phyloP scores from a whole-genome alignment of 2,113 vertebrate species.

The Crotalus tigris region DNA sequence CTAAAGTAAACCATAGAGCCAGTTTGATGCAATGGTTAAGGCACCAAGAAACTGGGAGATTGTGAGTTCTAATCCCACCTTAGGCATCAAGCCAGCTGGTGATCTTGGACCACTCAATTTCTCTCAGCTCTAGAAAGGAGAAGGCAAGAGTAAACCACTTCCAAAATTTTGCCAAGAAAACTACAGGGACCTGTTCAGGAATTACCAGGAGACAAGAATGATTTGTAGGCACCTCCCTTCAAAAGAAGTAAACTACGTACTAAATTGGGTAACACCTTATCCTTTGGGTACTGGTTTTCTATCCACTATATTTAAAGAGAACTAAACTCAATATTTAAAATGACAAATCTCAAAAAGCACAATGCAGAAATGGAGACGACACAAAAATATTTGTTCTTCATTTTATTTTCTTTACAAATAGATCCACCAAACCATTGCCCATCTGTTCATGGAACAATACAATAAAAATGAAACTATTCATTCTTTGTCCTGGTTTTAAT shows the following conservation, averaged over 20 bases:
- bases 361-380: slow-evolving; percentile 1
- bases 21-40: neutral
- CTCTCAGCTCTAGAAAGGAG: neutral
- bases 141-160: neutral
- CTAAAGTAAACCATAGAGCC: neutral
- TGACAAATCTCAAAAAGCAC: neutral
- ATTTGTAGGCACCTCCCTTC: no score
- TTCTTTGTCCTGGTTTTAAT: slow-evolving; percentile 15
- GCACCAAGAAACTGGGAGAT: neutral
- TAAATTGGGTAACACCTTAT: neutral
- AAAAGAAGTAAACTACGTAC: neutral
- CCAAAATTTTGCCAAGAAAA: no score
- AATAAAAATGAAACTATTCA: slow-evolving; percentile 34
- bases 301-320: slow-evolving; percentile 26
- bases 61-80: neutral
- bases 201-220: no score
- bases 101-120: neutral
- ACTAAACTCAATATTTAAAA: slow-evolving; percentile 13
- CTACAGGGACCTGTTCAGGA: no score
- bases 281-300: neutral
- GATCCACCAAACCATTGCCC: slow-evolving; percentile 29
- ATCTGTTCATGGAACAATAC: slow-evolving; percentile 36
- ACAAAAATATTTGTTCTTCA: slow-evolving; percentile 26
- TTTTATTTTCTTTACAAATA: slow-evolving; percentile 54
- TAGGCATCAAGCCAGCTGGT: neutral